Percentiles rank a stretch among this genome's conserved stretches.
These are phyloP conservation scores for Adelosebastes latens DNA, from an alignment of 2,797 vertebrate genomes.

Conservation along the genomic window DNA sequence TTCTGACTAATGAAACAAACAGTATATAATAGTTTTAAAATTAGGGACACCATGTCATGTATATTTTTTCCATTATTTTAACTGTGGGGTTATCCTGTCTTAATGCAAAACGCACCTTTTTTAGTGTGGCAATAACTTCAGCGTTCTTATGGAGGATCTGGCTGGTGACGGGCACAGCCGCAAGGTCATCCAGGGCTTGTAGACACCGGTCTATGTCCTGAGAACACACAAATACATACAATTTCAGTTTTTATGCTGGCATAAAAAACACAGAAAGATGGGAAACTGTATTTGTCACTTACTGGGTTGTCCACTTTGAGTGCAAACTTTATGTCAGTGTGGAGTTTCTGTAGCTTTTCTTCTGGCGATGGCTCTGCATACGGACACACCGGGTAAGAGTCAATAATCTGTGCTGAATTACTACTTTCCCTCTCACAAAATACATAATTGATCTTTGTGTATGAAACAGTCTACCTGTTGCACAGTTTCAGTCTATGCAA, in stretches of 20 bases:
- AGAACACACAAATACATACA: background rate
- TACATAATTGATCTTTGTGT: background rate
- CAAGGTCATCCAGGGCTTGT: slow-evolving; percentile 90
- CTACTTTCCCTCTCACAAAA: background rate
- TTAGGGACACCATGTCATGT: background rate
- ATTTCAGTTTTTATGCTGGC: background rate
- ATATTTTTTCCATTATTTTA: background rate
- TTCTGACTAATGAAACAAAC: background rate
- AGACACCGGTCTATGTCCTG: slow-evolving; percentile 96
- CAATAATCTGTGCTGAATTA: background rate
- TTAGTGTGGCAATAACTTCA: slow-evolving; percentile 94
- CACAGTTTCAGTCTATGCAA: background rate
- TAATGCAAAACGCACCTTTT: slow-evolving; percentile 85
- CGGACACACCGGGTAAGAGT: slow-evolving; percentile 1
- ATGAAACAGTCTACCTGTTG: background rate
- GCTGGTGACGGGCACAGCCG: slow-evolving; percentile 92
- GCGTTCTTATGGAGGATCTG: slow-evolving; percentile 97
- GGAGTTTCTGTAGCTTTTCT: slow-evolving; percentile 95
- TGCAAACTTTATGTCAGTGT: slow-evolving; percentile 97
- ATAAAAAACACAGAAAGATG: background rate
- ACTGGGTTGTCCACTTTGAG: slow-evolving; percentile 99
- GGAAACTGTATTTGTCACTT: slow-evolving; percentile 62
- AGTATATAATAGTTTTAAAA: background rate
- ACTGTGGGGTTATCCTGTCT: background rate
- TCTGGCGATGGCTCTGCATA: slow-evolving; percentile 90